These are phyloP conservation scores for Drymodes brunneopygia DNA, from an alignment of 2,113 vertebrate species.

Conservation along the genomic window DNA sequence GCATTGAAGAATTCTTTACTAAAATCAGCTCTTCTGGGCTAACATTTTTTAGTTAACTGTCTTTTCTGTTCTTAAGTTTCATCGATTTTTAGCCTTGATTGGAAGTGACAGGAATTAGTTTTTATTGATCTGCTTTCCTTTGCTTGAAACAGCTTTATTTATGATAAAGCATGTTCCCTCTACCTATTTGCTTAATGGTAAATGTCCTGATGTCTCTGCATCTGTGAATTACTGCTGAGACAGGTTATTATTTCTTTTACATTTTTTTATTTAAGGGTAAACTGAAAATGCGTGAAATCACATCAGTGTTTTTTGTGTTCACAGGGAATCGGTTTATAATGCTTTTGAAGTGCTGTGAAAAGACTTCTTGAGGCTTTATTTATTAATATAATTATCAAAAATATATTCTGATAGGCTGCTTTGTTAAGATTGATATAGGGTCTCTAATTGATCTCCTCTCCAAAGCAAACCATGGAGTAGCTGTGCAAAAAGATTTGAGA, in stretches of 20 bases:
- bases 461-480: background rate
- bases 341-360: background rate
- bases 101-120: conserved; percentile 48
- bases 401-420: background rate
- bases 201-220: background rate
- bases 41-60: background rate
- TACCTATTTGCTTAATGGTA: background rate
- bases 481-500: background rate
- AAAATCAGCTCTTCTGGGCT: background rate
- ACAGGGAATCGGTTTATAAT: background rate
- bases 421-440: background rate
- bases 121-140: conserved; percentile 55
- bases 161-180: conserved; percentile 3
- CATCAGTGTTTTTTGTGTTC: background rate
- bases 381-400: background rate
- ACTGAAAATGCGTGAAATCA: background rate
- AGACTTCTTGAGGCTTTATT: background rate
- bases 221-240: background rate
- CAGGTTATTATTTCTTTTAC: background rate
- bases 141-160: conserved; percentile 60
- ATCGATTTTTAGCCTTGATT: conserved; percentile 38
- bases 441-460: background rate
- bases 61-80: conserved; percentile 16
- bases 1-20: conserved; percentile 1
- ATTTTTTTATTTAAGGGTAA: background rate